These are phyloP conservation scores for Zoanthus solanderi DNA, from an alignment of 92 coral and sea anemone genomes.

Conservation along the genomic window DNA sequence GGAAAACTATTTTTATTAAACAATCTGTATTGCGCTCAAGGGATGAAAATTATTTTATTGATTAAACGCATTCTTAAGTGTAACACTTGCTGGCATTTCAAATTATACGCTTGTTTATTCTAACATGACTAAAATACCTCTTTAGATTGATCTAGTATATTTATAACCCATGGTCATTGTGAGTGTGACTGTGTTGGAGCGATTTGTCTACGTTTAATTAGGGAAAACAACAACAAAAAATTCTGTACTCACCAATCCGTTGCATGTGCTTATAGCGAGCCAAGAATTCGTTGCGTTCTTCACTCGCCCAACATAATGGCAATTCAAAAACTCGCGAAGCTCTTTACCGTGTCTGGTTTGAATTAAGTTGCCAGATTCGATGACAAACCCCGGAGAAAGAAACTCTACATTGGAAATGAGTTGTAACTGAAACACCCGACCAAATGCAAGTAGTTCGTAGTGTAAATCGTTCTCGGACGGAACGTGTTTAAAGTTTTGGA, in stretches of 20 bases:
- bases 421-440: constrained; percentile 73
- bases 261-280: constrained; percentile 86
- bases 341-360: constrained; percentile 52
- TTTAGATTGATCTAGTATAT: constrained; percentile 6
- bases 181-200: constrained; percentile 26
- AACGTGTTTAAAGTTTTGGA: constrained; percentile 1
- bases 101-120: constrained; percentile 10
- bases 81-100: not conserved
- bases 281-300: constrained; percentile 80
- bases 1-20: constrained; percentile 17
- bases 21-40: constrained; percentile 22
- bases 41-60: not conserved
- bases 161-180: not conserved
- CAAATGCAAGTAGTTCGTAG: constrained; percentile 77
- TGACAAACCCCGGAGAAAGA: constrained; percentile 75
- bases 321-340: constrained; percentile 60
- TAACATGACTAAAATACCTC: constrained; percentile 30
- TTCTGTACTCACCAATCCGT: constrained; percentile 85
- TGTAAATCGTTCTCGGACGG: constrained; percentile 53
- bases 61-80: constrained; percentile 4
- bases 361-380: constrained; percentile 66
- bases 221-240: not conserved
- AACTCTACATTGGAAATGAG: constrained; percentile 67
- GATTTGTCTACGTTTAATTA: constrained; percentile 26
- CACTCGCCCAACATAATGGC: constrained; percentile 88